These are phyloP conservation scores for Rousettus madagascariensis DNA, from an alignment of 2,797 vertebrate genomes.

Conservation along the genomic window DNA sequence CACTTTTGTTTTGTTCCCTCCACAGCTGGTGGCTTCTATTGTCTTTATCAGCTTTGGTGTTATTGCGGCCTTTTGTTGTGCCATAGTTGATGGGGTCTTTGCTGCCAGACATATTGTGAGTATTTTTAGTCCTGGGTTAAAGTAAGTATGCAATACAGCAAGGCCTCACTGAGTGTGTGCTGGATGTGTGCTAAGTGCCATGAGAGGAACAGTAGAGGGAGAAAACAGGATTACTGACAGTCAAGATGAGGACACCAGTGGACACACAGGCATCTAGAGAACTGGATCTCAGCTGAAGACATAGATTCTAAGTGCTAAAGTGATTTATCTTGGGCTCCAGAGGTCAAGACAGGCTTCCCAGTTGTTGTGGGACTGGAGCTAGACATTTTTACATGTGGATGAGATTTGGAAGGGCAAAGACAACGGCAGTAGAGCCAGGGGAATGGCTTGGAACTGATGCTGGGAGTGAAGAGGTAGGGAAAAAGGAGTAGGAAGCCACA, in stretches of 20 bases:
- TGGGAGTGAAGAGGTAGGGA: not conserved
- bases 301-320: not conserved
- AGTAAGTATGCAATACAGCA: not conserved
- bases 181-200: not conserved
- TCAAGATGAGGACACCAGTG: not conserved
- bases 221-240: not conserved
- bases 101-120: slow-evolving; percentile 98
- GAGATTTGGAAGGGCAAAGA: slow-evolving; percentile 46
- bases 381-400: not conserved
- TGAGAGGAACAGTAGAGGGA: not conserved
- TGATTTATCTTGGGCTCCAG: not conserved
- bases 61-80: slow-evolving; percentile 98
- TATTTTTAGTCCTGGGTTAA: slow-evolving; percentile 72
- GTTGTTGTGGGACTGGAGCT: not conserved
- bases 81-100: slow-evolving; percentile 98
- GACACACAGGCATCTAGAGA: not conserved
- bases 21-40: slow-evolving; percentile 97
- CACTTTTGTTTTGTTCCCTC: not conserved
- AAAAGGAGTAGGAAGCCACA: not conserved
- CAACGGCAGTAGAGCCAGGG: not conserved
- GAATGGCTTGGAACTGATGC: not conserved
- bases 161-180: not conserved
- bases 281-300: not conserved
- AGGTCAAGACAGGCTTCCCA: not conserved
- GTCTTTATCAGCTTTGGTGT: slow-evolving; percentile 99